phyloP scores from a whole-genome alignment of 2,888 invertebrate species.

The Monopis laevigella region DNA sequence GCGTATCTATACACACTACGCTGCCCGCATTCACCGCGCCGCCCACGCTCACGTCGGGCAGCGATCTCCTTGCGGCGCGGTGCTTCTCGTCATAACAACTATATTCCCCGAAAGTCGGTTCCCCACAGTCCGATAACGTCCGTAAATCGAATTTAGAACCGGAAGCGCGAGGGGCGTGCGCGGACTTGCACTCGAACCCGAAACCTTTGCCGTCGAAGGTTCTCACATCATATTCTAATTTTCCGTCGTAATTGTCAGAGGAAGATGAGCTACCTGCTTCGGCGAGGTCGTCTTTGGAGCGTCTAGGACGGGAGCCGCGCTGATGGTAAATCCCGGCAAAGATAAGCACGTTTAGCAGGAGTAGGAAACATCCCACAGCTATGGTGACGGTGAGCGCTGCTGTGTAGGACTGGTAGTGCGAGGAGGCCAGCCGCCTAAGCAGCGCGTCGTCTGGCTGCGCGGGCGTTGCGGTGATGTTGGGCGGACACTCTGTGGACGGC shows the following conservation, averaged over 20 bases:
- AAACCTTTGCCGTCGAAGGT: constrained; percentile 64
- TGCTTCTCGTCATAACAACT: constrained; percentile 73
- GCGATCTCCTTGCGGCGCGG: constrained; percentile 64
- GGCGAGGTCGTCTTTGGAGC: constrained; percentile 79
- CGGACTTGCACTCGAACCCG: constrained; percentile 67
- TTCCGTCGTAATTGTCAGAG: constrained; percentile 70
- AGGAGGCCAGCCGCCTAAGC: constrained; percentile 78
- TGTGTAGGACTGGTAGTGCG: constrained; percentile 88
- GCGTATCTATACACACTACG: constrained; percentile 59
- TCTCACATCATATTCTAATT: constrained; percentile 61
- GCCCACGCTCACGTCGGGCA: constrained; percentile 69
- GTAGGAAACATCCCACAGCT: constrained; percentile 84
- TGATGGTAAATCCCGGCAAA: constrained; percentile 91
- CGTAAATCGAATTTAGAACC: constrained; percentile 58
- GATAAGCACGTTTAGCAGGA: constrained; percentile 83
- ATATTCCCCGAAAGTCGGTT: constrained; percentile 70
- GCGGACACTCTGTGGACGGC: constrained; percentile 79
- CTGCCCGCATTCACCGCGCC: constrained; percentile 69
- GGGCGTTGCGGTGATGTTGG: constrained; percentile 61
- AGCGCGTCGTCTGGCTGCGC: constrained; percentile 73
- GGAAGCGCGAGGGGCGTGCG: constrained; percentile 55
- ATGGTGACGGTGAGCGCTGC: constrained; percentile 90
- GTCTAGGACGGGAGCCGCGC: constrained; percentile 75
- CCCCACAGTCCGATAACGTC: constrained; percentile 62
- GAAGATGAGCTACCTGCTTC: constrained; percentile 77